Conservation (phyloP, 2,888 invertebrate genomes). For the Lasioglossum marginatum region DNA sequence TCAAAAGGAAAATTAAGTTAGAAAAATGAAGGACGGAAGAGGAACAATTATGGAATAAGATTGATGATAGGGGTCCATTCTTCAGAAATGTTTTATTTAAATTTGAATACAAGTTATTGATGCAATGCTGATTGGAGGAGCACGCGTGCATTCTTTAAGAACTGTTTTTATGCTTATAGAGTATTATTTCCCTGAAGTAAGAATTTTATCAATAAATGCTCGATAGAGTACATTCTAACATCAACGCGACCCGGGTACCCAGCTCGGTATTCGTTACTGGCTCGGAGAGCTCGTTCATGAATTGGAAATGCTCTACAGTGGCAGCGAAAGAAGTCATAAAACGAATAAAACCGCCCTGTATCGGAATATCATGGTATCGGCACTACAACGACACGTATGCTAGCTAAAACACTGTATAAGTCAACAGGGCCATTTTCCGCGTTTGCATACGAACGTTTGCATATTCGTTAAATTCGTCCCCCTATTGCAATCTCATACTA, state of each 20-base stretch:
- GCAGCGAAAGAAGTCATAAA: slow-evolving; percentile 79
- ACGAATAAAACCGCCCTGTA: slow-evolving; percentile 75
- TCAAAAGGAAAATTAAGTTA: no score
- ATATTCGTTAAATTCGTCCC: slow-evolving; percentile 10
- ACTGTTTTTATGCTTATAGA: background rate
- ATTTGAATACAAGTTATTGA: background rate
- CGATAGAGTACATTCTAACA: slow-evolving; percentile 12
- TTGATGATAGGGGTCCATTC: background rate
- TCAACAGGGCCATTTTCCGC: slow-evolving; percentile 32
- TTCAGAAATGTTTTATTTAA: background rate
- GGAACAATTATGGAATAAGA: background rate
- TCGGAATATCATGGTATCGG: slow-evolving; percentile 72
- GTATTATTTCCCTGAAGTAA: background rate
- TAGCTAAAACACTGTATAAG: slow-evolving; percentile 9
- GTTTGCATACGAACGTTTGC: slow-evolving; percentile 16
- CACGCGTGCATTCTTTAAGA: background rate
- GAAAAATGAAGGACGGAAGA: background rate
- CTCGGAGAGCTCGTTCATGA: slow-evolving; percentile 79
- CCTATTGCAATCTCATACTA: background rate
- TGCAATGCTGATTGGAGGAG: background rate
- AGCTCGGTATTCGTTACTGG: slow-evolving; percentile 68
- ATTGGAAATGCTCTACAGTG: slow-evolving; percentile 81
- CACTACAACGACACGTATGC: slow-evolving; percentile 41
- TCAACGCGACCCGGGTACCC: slow-evolving; percentile 29
- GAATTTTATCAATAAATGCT: slow-evolving; percentile 11